Base-by-base conservation (phyloP, 2,888 invertebrate species). In the Rhingia campestris region DNA sequence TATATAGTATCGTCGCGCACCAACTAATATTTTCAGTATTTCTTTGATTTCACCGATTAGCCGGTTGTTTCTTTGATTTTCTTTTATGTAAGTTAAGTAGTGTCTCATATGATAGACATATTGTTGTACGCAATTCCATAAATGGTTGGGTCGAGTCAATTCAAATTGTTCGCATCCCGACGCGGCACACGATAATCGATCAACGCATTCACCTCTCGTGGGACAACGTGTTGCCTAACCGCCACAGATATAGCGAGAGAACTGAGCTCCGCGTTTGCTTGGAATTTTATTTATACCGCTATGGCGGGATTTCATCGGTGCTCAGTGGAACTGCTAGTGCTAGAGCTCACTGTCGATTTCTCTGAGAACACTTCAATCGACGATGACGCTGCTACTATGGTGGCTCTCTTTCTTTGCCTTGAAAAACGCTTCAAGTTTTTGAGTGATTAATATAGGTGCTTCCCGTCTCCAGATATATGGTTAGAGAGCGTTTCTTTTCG, bases 221-320 rank as follows among this genome's bases (percentile, higher is more conserved):
- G 39, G 4, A 4, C 49, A 61, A 53, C 22, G 22, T 22, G 43
- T 30, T 41, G 58, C 74, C 39, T 59, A 53, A n/a, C 70, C 79
- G 70, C 53, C 70, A 54, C 47, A 59, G 54, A 66, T 70, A 80
- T 41, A 69, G 35, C 56, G 58, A 70, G 70, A 75, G 80, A 84
- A 84, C 84, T 84, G 56, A 84, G 47, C 70, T 80, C 37, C 49
- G 30, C 39, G 80, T 43, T 66, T 69, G 63, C 43, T 74, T 70
- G 59, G 51, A 58, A 67, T 84, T 59, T 84, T 70, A 84, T 84
- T 84, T 84, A 84, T 84, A 84, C 66, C 30, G 37, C 49, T 32
- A 30, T 43, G 22, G 47, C 54, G 67, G 41, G 81, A 81, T 76
- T 72, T 72, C 66, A 76, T 74, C 75, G 76, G 39, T 14, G 51